Evolutionary conservation across 2,797 vertebrate species (phyloP), one percentile per base, ranked within the genome.

Genomic region (Sebastes steindachneri): DNA sequence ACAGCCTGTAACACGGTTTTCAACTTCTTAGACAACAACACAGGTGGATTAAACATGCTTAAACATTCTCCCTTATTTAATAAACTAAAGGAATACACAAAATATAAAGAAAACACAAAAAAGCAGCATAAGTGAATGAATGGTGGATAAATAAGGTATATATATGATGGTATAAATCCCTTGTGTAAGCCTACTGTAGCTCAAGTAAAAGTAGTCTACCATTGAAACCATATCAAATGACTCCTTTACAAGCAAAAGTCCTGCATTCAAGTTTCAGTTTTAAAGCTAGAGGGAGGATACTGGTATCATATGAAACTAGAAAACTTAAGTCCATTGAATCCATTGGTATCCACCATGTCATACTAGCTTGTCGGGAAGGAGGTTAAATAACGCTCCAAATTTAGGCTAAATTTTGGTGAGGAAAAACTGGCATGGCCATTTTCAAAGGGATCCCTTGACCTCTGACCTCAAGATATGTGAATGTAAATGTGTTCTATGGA

Each of bases 401-500:
- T 41, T 41, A 41, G 12, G 14, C 37, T 41, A 41, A 15, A 41
- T 41, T 15, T 41, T 41, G 14, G 5, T 41, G 37, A 41, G 37
- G 37, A 41, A 41, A 41, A 41, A 41, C 37, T 41, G 5, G 14
- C 37, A 41, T 41, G 37, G 37, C 37, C 14, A 41, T 41, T 41
- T 41, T 6, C 37, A 15, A 41, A 41, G 37, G 37, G 37, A 1
- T 41, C 0, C 37, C 37, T 41, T 41, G 14, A 41, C 37, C 37
- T 41, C 37, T 41, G 14, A 41, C 37, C 37, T 41, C 37, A 41
- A 41, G 37, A 41, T 41, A 41, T 41, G 37, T 41, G 37, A 41
- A 15, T 41, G 37, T 0, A 41, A 41, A 41, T 41, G 10, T 0
- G 14, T 41, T 41, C 37, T 41, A 6, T 41, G 37, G 5, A 0